Base-by-base conservation (phyloP, 2,113 vertebrate species). In the Pseudorhombus dupliciocellatus region DNA sequence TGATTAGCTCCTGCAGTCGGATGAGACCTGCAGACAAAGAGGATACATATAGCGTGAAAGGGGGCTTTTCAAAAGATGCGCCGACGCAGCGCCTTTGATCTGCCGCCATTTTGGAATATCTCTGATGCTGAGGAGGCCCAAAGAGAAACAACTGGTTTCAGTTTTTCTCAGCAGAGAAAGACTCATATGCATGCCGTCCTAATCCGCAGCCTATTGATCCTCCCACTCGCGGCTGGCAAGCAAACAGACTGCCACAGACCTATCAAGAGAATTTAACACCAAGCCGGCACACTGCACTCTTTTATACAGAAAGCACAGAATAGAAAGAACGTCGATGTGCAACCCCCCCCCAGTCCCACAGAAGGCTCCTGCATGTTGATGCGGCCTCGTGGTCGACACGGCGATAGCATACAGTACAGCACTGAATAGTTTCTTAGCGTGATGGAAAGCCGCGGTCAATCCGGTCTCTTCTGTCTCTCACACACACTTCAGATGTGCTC, bases 1-100 rank as follows among this genome's bases (percentile, higher is more conserved):
- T 99, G 92, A 99, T 99, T 89, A 99, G 95, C 90, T 99, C 97
- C 92, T 99, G 97, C 84, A 98, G 94, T 84, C 97, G 96, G 92
- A 99, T 99, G 82, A 99, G 96, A 87, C 97, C 97, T 99, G 93
- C 85, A 74, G 87, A 91, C 81, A 91, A 90, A 91, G 87, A 75
- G 76, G 66, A 87, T 54, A 68, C 34, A 56, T 26, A 74, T 46
- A 82, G 50, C 70, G n/a, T 76, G 26, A 76, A 86, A 80, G 74
- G 56, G 18, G 7, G n/a, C 10, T 12, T 40, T 73, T 75, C 61
- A 78, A 52, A 84, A 84, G 74, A 76, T 58, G 75, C 63, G 18
- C 72, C 66, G 18, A 69, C 63, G 75, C 21, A 2, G 31, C 26
- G 58, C 56, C 78, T 85, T 88, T 89, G 83, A 91, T 90, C 78